These are phyloP conservation scores for Idaea straminata DNA, from an alignment of 2,888 invertebrate genomes.

Conservation along the genomic window DNA sequence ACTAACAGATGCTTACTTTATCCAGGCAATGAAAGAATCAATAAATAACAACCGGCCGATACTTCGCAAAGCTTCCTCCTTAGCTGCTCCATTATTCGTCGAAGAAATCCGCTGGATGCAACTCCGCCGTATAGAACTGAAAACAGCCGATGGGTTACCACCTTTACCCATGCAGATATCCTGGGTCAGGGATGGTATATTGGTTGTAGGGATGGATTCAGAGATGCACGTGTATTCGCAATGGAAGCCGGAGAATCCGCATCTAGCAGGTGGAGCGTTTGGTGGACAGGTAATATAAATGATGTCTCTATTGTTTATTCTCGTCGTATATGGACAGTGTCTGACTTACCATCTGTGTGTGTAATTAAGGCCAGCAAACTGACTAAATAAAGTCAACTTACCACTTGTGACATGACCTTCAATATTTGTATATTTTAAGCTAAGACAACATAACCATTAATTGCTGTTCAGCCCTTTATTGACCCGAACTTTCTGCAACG, in stretches of 20 bases:
- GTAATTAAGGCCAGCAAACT: too few relatives aligned
- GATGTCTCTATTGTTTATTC: too few relatives aligned
- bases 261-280: slow-evolving; percentile 45
- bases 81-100: slow-evolving; percentile 93
- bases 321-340: too few relatives aligned
- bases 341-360: too few relatives aligned
- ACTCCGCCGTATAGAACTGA: slow-evolving; percentile 91
- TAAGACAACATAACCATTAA: too few relatives aligned
- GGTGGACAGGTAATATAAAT: slow-evolving; percentile 47
- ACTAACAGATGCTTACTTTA: not conserved
- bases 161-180: slow-evolving; percentile 99
- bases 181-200: slow-evolving; percentile 98
- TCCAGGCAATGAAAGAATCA: slow-evolving; percentile 90
- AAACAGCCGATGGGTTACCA: slow-evolving; percentile 96
- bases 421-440: too few relatives aligned
- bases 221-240: slow-evolving; percentile 99
- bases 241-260: slow-evolving; percentile 89
- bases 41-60: slow-evolving; percentile 91
- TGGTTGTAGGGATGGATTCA: slow-evolving; percentile 99
- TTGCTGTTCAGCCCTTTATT: too few relatives aligned
- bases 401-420: too few relatives aligned
- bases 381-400: too few relatives aligned
- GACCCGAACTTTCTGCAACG: too few relatives aligned
- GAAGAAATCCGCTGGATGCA: slow-evolving; percentile 99
- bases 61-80: slow-evolving; percentile 92